These are phyloP conservation scores for Rhabdomys pumilio DNA, from an alignment of 2,797 vertebrate species.

Conservation along the genomic window DNA sequence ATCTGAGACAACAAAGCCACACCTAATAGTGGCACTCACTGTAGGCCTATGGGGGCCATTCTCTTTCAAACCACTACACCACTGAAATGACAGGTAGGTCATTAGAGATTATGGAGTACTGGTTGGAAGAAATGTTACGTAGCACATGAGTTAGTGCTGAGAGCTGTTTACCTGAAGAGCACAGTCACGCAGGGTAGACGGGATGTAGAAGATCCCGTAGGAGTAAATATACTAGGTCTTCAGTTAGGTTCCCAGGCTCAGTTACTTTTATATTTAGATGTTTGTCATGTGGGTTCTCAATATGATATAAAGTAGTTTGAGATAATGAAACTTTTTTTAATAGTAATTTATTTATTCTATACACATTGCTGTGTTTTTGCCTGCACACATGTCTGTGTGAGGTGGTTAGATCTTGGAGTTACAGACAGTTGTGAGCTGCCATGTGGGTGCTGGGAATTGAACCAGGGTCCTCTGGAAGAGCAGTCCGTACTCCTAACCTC, in stretches of 20 bases:
- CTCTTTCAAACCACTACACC: background rate
- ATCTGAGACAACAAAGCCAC: background rate
- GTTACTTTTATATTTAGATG: background rate
- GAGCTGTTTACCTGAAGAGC: background rate
- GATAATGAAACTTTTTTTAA: background rate
- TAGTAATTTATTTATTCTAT: too few species aligned
- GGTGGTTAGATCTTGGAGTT: too few species aligned
- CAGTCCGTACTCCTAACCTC: too few species aligned
- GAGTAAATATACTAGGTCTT: background rate
- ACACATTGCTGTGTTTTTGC: too few species aligned
- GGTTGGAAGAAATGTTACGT: background rate
- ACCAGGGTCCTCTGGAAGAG: too few species aligned
- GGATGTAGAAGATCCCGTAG: background rate
- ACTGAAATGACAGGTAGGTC: too few species aligned
- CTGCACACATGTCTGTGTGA: too few species aligned
- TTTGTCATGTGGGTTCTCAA: background rate
- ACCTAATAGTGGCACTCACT: background rate
- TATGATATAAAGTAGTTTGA: background rate
- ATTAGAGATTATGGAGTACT: background rate
- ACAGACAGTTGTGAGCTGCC: too few species aligned
- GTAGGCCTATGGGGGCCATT: background rate
- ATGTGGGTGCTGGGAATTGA: too few species aligned
- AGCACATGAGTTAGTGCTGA: background rate
- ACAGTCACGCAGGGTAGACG: too few species aligned
- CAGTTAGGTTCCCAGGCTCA: background rate